These are phyloP conservation scores for Pristionchus pacificus DNA, from an alignment of 1,140 invertebrate species.

Conservation along the genomic window DNA sequence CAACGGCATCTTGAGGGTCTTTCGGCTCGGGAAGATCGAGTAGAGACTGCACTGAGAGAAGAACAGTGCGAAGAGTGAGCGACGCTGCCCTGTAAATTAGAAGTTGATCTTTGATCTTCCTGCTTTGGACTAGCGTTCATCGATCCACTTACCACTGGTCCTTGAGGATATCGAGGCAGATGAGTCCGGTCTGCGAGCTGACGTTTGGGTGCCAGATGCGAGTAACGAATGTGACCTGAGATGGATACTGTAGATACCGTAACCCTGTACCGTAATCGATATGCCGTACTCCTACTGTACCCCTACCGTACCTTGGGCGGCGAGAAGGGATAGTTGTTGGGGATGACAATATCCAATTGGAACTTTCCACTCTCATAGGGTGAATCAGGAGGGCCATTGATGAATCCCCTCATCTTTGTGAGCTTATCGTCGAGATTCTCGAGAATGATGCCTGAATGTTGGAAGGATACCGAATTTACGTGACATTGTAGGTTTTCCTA, in stretches of 20 bases:
- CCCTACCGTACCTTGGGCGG: conserved; percentile 78
- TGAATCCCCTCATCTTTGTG: conserved; percentile 76
- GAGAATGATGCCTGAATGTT: conserved; percentile 72
- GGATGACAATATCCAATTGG: conserved; percentile 90
- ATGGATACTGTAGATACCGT: conserved; percentile 12
- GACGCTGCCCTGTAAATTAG: conserved; percentile 79
- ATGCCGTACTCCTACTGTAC: too few relatives aligned
- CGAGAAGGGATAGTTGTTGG: conserved; percentile 98
- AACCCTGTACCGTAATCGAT: neutral
- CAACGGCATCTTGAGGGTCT: conserved; percentile 76
- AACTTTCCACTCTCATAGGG: conserved; percentile 93
- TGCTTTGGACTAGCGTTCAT: neutral
- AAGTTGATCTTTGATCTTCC: too few relatives aligned
- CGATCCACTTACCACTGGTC: conserved; percentile 78
- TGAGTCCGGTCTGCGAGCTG: conserved; percentile 94
- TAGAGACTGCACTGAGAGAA: conserved; percentile 81
- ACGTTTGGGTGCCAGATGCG: conserved; percentile 99
- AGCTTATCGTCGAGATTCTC: conserved; percentile 84
- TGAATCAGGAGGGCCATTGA: conserved; percentile 80
- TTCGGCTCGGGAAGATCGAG: conserved; percentile 81
- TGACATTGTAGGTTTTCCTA: too few relatives aligned
- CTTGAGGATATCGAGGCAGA: conserved; percentile 97
- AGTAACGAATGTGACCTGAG: conserved; percentile 76
- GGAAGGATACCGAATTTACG: too few relatives aligned
- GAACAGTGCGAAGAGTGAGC: conserved; percentile 89